Evolutionary conservation across 2,888 invertebrate species (phyloP).

Genomic region (Lampropteryx suffumata): DNA sequence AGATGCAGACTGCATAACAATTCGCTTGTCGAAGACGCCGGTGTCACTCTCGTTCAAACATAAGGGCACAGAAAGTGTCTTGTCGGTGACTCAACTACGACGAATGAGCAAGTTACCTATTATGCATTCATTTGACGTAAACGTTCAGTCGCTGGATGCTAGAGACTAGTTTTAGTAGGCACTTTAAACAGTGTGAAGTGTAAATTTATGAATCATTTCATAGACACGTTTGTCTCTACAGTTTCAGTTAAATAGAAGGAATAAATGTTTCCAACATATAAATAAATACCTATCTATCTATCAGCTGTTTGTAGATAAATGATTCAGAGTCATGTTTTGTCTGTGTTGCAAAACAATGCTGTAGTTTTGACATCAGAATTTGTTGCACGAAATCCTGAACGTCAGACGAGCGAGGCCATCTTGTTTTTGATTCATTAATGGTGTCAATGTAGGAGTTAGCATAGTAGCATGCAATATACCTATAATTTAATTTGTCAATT

Average conservation of each 20-base stretch:
- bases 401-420: slow-evolving; percentile 56
- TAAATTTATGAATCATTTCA: slow-evolving; percentile 51
- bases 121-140: slow-evolving; percentile 68
- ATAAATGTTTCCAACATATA: slow-evolving; percentile 17
- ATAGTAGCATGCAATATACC: no score
- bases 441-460: slow-evolving; percentile 40
- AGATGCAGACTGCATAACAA: slow-evolving; percentile 18
- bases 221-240: slow-evolving; percentile 29
- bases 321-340: slow-evolving; percentile 45
- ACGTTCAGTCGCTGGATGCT: slow-evolving; percentile 42
- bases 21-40: slow-evolving; percentile 17
- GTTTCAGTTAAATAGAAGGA: slow-evolving; percentile 38
- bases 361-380: slow-evolving; percentile 53
- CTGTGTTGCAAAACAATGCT: slow-evolving; percentile 51
- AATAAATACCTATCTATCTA: slow-evolving; percentile 12
- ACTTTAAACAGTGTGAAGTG: slow-evolving; percentile 47
- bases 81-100: slow-evolving; percentile 66
- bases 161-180: slow-evolving; percentile 51
- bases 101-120: slow-evolving; percentile 54
- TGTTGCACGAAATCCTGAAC: slow-evolving; percentile 59
- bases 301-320: slow-evolving; percentile 26
- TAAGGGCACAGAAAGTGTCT: slow-evolving; percentile 50
- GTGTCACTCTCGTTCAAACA: slow-evolving; percentile 37
- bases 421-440: slow-evolving; percentile 43
- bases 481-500: no score